Evolutionary conservation across 2,888 invertebrate genomes (phyloP), one percentile per base, ranked within the genome.

Genomic region (Rhingia rostrata): DNA sequence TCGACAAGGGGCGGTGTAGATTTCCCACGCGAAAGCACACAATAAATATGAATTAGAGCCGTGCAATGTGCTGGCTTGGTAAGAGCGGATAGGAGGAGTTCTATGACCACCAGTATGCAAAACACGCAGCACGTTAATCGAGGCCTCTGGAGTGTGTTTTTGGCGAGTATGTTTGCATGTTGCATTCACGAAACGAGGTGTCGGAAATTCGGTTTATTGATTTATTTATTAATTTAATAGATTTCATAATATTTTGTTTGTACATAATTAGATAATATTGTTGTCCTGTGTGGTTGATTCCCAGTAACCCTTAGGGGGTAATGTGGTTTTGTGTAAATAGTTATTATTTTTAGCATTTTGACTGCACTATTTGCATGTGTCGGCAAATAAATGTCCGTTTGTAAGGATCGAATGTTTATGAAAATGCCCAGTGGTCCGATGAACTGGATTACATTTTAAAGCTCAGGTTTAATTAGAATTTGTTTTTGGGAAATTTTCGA

Each of bases 1-100:
- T 66, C 49, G 39, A 58, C 39, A 39, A 49, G 30, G 39, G 39
- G 49, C 12, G 64, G 49, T 14, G 64, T 51, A 22, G 41, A 33
- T 33, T 66, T 74, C 58, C 49, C 56, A 43, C 74, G 56, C 66
- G 56, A 74, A 74, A 22, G 7, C 56, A 66, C 58, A 49, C 64
- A 58, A 41, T 66, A 58, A 49, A 58, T 66, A 6, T 41, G 56
- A 49, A 49, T 10, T 49, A 49, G 22, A 9, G 12, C 45, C 12
- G 56, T 43, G 14, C 45, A 45, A 54, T 35, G 56, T 43, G 14
- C 45, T 12, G 45, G 39, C 66, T 45, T 56, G 73, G 56, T 56
- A 56, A 56, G 61, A 53, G 63, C 41, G 9, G 7, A 3, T 6
- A 73, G 35, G 37, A 33, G 64, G 10, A 49, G 53, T 56, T 56